These are phyloP conservation scores for Oreocharis arfaki DNA, from an alignment of 2,113 vertebrate species.

Conservation along the genomic window DNA sequence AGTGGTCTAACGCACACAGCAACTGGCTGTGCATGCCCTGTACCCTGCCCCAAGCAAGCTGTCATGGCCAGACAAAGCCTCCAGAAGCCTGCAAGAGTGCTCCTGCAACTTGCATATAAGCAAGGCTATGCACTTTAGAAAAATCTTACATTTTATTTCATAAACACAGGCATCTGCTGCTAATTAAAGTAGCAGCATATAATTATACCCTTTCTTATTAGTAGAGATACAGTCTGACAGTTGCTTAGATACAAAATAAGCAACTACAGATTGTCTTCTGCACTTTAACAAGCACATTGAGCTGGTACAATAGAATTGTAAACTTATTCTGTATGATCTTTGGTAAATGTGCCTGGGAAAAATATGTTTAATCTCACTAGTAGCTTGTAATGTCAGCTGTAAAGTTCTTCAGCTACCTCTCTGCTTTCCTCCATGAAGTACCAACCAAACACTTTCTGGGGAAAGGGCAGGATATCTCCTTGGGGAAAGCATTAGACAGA, in stretches of 20 bases:
- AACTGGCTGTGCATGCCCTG: rapidly evolving
- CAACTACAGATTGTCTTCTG: conserved; percentile 70
- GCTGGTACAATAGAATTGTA: conserved; percentile 64
- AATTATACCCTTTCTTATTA: conserved; percentile 82
- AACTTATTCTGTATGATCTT: conserved; percentile 45
- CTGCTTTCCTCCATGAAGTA: neutral
- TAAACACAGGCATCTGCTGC: conserved; percentile 79
- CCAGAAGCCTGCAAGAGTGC: neutral
- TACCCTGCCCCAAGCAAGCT: neutral
- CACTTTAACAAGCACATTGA: conserved; percentile 56
- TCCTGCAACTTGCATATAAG: conserved; percentile 29
- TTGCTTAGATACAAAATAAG: conserved; percentile 84
- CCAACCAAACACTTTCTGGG: neutral
- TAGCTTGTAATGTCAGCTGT: conserved; percentile 28
- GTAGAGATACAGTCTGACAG: conserved; percentile 77
- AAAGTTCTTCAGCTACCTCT: neutral
- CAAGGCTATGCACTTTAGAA: conserved; percentile 39
- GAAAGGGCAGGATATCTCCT: neutral
- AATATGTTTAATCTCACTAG: conserved; percentile 25
- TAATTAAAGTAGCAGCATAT: conserved; percentile 80
- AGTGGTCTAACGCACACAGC: neutral
- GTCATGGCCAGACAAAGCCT: neutral
- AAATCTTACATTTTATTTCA: conserved; percentile 74
- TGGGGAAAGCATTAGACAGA: neutral
- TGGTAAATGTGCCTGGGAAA: conserved; percentile 33